These are phyloP conservation scores for Drosophila algonquin DNA, from an alignment of 2,888 invertebrate genomes.

Conservation along the genomic window DNA sequence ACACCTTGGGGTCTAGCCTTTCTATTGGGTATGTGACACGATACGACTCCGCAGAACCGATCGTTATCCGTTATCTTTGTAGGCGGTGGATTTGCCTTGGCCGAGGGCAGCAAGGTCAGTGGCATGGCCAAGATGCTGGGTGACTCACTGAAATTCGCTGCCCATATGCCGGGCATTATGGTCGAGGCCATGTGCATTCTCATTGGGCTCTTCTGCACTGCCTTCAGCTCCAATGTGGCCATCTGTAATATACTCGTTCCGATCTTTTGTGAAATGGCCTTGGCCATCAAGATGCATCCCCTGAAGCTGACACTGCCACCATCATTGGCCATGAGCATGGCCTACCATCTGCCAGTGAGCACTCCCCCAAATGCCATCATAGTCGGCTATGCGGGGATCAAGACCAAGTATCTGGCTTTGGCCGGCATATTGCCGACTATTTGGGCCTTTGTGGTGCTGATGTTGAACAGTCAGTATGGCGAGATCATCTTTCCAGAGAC, in stretches of 20 bases:
- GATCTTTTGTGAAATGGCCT: constrained; percentile 90
- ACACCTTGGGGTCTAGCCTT: constrained; percentile 94
- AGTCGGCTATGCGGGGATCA: constrained; percentile 90
- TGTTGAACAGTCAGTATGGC: constrained; percentile 9
- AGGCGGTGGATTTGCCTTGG: constrained; percentile 95
- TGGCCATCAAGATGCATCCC: constrained; percentile 90
- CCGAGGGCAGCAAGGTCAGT: constrained; percentile 91
- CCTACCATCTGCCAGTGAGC: constrained; percentile 95
- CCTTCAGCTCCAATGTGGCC: constrained; percentile 91
- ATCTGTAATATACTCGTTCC: constrained; percentile 93
- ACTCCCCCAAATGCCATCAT: constrained; percentile 97
- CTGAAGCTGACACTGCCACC: constrained; percentile 94
- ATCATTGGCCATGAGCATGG: constrained; percentile 92
- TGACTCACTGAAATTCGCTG: constrained; percentile 87
- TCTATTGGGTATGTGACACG: constrained; percentile 86
- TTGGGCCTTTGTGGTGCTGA: constrained; percentile 30
- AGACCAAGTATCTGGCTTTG: constrained; percentile 89
- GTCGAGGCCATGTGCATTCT: constrained; percentile 89
- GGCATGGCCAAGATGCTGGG: constrained; percentile 91
- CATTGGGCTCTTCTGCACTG: constrained; percentile 90
- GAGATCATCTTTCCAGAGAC: constrained; percentile 51
- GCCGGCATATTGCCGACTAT: constrained; percentile 52
- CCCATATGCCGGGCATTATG: constrained; percentile 85
- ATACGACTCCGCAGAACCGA: neutral
- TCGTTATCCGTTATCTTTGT: constrained; percentile 4